A percentile compares a stretch with the other conserved stretches of the same genome.
These are phyloP conservation scores for Metalampra italica DNA, from an alignment of 2,888 invertebrate species.

Conservation along the genomic window DNA sequence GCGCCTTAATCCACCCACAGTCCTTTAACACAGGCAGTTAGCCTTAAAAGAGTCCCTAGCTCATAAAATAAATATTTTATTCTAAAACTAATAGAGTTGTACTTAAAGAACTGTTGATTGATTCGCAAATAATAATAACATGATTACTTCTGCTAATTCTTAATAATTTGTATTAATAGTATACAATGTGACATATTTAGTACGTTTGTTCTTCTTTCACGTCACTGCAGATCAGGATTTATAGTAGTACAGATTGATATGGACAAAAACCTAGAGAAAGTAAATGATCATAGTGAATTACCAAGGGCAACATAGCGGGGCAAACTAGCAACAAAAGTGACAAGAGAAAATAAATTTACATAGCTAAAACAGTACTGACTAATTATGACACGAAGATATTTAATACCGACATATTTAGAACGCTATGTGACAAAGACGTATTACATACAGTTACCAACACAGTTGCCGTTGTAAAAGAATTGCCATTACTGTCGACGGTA, in stretches of 20 bases:
- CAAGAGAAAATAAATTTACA: slow-evolving; percentile 17
- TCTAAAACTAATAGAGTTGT: no score
- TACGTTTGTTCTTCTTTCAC: no score
- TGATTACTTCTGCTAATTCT: no score
- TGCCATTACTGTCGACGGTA: not conserved
- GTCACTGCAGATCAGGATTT: no score
- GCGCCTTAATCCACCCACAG: slow-evolving; percentile 24
- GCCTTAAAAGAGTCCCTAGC: not conserved
- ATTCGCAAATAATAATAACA: no score
- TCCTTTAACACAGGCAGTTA: not conserved
- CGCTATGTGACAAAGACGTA: slow-evolving; percentile 22
- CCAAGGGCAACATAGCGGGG: no score
- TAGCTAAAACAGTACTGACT: slow-evolving; percentile 16
- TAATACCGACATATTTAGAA: slow-evolving; percentile 34
- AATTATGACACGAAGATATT: slow-evolving; percentile 34
- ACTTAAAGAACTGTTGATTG: no score
- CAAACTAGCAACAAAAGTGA: not conserved
- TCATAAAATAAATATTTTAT: no score
- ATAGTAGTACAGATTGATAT: no score
- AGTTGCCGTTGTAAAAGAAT: not conserved
- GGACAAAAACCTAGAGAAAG: not conserved
- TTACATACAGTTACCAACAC: slow-evolving; percentile 9
- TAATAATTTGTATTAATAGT: no score
- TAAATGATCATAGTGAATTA: no score
- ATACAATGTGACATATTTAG: no score